Base-by-base conservation (phyloP, 1,140 invertebrate species). In the Zaprionus taronus region DNA sequence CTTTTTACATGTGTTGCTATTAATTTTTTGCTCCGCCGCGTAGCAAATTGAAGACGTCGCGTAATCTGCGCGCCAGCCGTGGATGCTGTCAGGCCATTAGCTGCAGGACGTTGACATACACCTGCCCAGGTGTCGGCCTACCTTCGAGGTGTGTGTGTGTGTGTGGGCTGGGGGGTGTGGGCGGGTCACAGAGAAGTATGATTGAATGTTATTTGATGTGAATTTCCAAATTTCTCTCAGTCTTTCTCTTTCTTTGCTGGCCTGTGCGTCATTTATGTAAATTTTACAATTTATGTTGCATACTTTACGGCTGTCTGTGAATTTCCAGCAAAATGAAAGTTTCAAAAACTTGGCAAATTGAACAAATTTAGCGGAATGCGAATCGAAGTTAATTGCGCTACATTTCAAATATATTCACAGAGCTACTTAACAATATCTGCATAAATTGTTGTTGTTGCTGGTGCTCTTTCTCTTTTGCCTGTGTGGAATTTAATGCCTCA, bases 171-270 rank as follows among this genome's bases (percentile, higher is more conserved):
- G 31, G 31, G 31, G 9, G 56, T 55, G 56, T 58, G 81, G 20
- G 71, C 34, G 70, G 26, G 58, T n/a, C 77, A 80, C 62, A 41
- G 28, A 55, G 55, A 63, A 77, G 58, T 74, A 73, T 85, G 82
- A 86, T 86, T 85, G 83, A 86, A 80, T 72, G 65, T 80, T 80
- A 86, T 82, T 85, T 85, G 83, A 82, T 82, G 83, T 64, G 82
- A 72, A 85, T 69, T 84, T 66, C 53, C 15, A 72, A 72, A 66
- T 62, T 72, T 31, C 69, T 80, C 71, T 26, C 24, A 28, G 26
- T 28, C 6, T 7, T 28, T 28, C 26, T 28, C 26, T 28, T 17
- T 17, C 38, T 38, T 64, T 66, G 58, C 41, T 28, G 44, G 51
- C 38, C 64, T 63, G 67, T 17, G n/a, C n/a, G 7, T 17, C 79